A percentile compares a stretch with the other conserved stretches of the same genome.
Conservation (phyloP, 2,888 invertebrate genomes). For the Pterostichus madidus region DNA sequence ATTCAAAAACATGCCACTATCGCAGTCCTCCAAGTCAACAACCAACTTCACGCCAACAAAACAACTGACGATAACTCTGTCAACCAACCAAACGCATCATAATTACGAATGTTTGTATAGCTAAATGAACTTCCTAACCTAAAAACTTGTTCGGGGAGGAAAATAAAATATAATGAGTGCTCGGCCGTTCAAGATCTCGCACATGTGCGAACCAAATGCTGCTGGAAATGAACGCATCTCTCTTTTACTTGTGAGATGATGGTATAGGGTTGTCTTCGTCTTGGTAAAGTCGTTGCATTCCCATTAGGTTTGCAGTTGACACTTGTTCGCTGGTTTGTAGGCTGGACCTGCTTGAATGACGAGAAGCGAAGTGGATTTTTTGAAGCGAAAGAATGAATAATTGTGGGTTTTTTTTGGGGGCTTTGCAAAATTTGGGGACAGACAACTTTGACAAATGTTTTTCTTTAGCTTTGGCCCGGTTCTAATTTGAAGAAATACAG, state of each 20-base stretch:
- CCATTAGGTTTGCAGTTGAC: constrained; percentile 74
- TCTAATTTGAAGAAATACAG: too few species aligned
- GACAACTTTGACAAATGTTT: too few species aligned
- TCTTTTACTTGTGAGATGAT: constrained; percentile 67
- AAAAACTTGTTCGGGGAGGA: constrained; percentile 69
- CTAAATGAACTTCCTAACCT: constrained; percentile 72
- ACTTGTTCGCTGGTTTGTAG: constrained; percentile 73
- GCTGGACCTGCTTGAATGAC: constrained; percentile 48
- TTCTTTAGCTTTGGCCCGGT: too few species aligned
- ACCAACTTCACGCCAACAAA: constrained; percentile 46
- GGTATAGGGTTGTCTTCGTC: constrained; percentile 66
- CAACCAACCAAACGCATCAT: constrained; percentile 69
- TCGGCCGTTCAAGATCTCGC: constrained; percentile 69
- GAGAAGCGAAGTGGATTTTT: constrained; percentile 39
- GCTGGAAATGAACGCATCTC: constrained; percentile 40
- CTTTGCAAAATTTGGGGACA: too few species aligned
- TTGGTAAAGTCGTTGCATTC: constrained; percentile 71
- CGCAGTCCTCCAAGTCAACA: constrained; percentile 21
- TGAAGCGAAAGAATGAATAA: constrained; percentile 27
- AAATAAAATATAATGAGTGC: constrained; percentile 72
- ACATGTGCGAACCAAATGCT: constrained; percentile 73
- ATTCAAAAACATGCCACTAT: constrained; percentile 6
- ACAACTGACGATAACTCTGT: constrained; percentile 60
- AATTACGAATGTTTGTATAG: constrained; percentile 72
- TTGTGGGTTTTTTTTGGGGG: not conserved